Evolutionary conservation across 2,797 vertebrate species (phyloP), one percentile per base, ranked within the genome.

Genomic region (Peromyscus nudipes): DNA sequence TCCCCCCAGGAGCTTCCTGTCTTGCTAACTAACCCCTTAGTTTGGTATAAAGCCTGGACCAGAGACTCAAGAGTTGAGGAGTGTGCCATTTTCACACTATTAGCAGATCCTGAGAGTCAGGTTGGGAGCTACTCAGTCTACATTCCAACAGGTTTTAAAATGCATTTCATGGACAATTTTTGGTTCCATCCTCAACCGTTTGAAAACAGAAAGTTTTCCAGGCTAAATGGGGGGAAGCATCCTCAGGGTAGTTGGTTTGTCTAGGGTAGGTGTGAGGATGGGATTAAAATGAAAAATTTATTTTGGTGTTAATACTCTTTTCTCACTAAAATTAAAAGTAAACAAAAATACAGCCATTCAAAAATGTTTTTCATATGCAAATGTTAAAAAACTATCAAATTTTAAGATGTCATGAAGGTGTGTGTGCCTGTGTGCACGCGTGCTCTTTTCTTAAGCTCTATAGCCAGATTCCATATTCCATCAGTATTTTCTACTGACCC

Each of bases 401-500:
- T 83, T 81, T 37, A 89, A 40, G 71, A 81, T 80, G 29, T 34
- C 31, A 27, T 52, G 43, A 95, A 77, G 89, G 87, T 5, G 82
- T 82, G 23, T n/a, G 10, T 37, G 12, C 57, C 34, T 25, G n/a
- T 40, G 52, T 79, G 21, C 57, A 60, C 6, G 21, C 6, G 6
- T 8, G 21, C 21, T 8, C 60, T 91, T 88, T 92, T 84, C 43
- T 64, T 67, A 95, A 95, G 64, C 37, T 0, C 10, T 62, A 46
- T 11, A 90, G 83, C 91, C 43, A 71, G 37, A 75, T 94, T 82
- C 23, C 73, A 60, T 79, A 29, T 93, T 90, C 65, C 69, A 55
- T 84, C 91, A 96, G 52, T 40, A 73, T 87, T 91, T 89, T 96
- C 65, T 94, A 60, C 84, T 94, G 77, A 95, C 73, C 81, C 40